Conservation (phyloP, 2,113 vertebrate genomes). For the Alethe diademata region DNA sequence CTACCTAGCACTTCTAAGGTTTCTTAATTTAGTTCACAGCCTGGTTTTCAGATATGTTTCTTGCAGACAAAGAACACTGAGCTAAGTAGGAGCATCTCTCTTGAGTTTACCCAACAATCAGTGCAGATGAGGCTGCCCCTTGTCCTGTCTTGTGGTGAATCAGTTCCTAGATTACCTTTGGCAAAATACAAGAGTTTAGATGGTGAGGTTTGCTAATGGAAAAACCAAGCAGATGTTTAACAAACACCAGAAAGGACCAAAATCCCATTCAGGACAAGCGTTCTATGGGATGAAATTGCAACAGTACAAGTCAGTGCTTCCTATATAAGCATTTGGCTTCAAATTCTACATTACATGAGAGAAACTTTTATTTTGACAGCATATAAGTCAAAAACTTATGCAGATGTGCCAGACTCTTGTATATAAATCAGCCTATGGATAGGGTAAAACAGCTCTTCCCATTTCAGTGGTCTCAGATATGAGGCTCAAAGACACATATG, state of each 20-base stretch:
- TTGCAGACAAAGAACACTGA: not conserved
- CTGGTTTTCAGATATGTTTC: not conserved
- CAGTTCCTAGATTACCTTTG: not conserved
- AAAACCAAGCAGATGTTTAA: not conserved
- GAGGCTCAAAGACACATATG: not conserved
- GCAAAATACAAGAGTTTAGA: not conserved
- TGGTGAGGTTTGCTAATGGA: not conserved
- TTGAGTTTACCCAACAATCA: not conserved
- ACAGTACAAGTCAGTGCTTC: not conserved
- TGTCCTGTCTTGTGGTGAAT: not conserved
- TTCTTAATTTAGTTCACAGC: not conserved
- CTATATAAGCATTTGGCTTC: not conserved
- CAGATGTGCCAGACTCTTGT: not conserved
- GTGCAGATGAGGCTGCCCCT: not conserved
- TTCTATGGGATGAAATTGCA: not conserved
- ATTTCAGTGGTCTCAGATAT: not conserved
- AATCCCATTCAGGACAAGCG: not conserved
- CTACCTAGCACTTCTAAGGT: not conserved
- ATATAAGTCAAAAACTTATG: not conserved
- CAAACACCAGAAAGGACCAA: not conserved
- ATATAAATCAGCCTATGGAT: not conserved
- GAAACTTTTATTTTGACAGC: not conserved
- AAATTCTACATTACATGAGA: not conserved
- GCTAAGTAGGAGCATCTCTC: not conserved
- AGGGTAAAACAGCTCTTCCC: not conserved